Evolutionary conservation across 2,888 invertebrate genomes (phyloP).

Genomic region (Phengaris alcon): DNA sequence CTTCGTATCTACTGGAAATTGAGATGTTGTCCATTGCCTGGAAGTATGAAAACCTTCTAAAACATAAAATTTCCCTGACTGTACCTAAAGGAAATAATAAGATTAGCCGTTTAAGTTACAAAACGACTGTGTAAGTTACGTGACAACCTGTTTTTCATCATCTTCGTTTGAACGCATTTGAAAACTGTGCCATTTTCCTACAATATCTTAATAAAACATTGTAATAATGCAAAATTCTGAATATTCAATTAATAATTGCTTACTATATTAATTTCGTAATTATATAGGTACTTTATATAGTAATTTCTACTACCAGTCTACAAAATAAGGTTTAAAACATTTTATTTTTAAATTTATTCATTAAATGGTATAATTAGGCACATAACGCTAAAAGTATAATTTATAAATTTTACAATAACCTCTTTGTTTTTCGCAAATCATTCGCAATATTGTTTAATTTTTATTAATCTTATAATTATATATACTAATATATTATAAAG

Average conservation of each 20-base stretch:
- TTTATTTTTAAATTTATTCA: too few relatives aligned
- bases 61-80: neutral
- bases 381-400: neutral
- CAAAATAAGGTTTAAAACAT: too few relatives aligned
- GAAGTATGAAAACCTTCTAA: neutral
- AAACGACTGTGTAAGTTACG: neutral
- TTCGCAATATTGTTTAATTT: too few relatives aligned
- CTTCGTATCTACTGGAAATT: too few relatives aligned
- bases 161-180: neutral
- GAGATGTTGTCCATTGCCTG: too few relatives aligned
- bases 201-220: neutral
- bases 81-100: neutral
- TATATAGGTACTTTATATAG: too few relatives aligned
- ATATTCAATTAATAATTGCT: neutral
- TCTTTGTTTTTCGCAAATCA: too few relatives aligned
- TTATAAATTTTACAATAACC: too few relatives aligned
- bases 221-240: neutral
- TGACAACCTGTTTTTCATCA: neutral
- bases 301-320: too few relatives aligned
- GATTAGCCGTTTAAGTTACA: neutral
- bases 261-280: neutral
- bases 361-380: neutral
- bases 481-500: too few relatives aligned
- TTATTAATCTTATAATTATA: too few relatives aligned
- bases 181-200: constrained; percentile 1